phyloP scores from a whole-genome alignment of 1,140 invertebrate genomes.

The Antheraea pernyi region DNA sequence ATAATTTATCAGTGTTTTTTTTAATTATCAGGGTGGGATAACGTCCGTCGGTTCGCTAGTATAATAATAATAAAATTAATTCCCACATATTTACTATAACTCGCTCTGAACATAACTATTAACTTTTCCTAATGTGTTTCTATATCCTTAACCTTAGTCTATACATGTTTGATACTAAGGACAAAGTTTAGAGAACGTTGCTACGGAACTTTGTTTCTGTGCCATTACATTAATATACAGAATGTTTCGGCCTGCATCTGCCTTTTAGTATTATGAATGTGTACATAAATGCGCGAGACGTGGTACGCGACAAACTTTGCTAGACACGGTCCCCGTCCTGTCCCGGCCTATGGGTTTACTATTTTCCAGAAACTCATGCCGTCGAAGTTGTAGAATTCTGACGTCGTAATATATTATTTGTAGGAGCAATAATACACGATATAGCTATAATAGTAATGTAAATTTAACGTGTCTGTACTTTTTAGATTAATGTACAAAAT shows the following conservation, averaged over 20 bases:
- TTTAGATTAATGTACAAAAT: too few species aligned
- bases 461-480: too few species aligned
- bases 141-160: neutral
- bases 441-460: too few species aligned
- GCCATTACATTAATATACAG: neutral
- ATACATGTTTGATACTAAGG: neutral
- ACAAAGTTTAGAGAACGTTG: neutral
- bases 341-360: neutral
- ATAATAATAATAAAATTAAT: too few species aligned
- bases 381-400: neutral
- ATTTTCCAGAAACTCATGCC: neutral
- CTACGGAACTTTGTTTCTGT: neutral
- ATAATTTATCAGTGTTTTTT: too few species aligned
- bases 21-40: too few species aligned
- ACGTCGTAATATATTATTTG: neutral
- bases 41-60: too few species aligned
- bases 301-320: neutral
- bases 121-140: too few species aligned
- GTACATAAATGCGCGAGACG: neutral
- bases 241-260: neutral
- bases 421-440: constrained; percentile 1
- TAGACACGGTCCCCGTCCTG: neutral
- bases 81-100: too few species aligned
- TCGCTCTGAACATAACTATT: too few species aligned
- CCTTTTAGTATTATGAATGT: neutral